Conservation (phyloP, 2,888 invertebrate species). For the Oxytorus armatus region DNA sequence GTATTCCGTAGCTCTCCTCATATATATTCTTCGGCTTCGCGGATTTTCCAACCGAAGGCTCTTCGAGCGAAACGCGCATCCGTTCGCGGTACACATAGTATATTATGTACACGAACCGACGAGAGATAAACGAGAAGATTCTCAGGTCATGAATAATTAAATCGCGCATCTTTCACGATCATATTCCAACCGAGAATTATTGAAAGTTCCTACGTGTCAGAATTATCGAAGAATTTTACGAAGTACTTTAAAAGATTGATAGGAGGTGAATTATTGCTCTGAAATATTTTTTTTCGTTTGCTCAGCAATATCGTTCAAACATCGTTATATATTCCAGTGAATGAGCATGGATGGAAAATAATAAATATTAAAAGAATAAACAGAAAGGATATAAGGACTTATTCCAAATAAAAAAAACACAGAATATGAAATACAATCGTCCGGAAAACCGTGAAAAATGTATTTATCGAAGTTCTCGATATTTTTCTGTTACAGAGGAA, state of each 20-base stretch:
- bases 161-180: conserved; percentile 38
- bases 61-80: conserved; percentile 67
- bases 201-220: conserved; percentile 33
- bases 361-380: not conserved
- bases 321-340: no score
- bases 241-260: conserved; percentile 13
- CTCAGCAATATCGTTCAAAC: conserved; percentile 10
- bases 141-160: conserved; percentile 64
- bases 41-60: conserved; percentile 64
- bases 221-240: conserved; percentile 12
- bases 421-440: no score
- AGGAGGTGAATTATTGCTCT: conserved; percentile 16
- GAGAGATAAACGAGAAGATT: conserved; percentile 65
- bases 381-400: not conserved
- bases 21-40: conserved; percentile 52
- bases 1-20: conserved; percentile 33
- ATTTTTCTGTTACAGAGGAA: conserved; percentile 87
- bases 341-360: not conserved
- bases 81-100: conserved; percentile 47
- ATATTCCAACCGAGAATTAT: conserved; percentile 41
- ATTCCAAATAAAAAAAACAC: not conserved
- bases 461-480: conserved; percentile 24
- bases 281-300: not conserved
- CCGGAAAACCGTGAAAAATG: no score
- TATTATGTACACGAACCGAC: conserved; percentile 35